phyloP scores from a whole-genome alignment of 2,113 vertebrate genomes.

The Lophotis ruficrista region DNA sequence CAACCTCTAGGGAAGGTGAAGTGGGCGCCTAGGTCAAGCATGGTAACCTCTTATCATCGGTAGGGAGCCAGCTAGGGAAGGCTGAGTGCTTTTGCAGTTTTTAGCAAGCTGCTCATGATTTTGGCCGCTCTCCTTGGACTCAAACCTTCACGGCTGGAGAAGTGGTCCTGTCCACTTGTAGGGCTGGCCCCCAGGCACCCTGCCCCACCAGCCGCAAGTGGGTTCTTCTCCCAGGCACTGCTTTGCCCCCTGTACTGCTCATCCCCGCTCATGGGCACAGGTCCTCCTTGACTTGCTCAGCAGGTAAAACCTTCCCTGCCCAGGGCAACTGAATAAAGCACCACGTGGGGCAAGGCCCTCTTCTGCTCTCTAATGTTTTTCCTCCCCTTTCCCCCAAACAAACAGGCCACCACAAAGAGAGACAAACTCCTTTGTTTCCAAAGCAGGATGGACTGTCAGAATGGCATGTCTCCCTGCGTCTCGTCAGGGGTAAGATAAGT shows the following conservation, averaged over 20 bases:
- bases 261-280: background rate
- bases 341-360: background rate
- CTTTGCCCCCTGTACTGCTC: background rate
- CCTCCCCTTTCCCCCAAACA: background rate
- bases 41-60: background rate
- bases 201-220: background rate
- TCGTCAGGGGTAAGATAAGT: background rate
- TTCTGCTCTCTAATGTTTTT: background rate
- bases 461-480: background rate
- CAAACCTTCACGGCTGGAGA: background rate
- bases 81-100: background rate
- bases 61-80: background rate
- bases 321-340: background rate
- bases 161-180: fast-evolving
- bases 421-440: constrained; percentile 21
- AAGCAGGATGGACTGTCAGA: background rate
- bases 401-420: background rate
- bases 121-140: background rate
- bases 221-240: background rate
- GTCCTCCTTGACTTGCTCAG: background rate
- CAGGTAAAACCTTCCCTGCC: constrained; percentile 28
- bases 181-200: background rate
- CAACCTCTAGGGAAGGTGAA: background rate
- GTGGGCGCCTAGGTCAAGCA: background rate
- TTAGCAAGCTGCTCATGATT: background rate